These are phyloP conservation scores for Labroides dimidiatus DNA, from an alignment of 2,797 vertebrate genomes.

Conservation along the genomic window DNA sequence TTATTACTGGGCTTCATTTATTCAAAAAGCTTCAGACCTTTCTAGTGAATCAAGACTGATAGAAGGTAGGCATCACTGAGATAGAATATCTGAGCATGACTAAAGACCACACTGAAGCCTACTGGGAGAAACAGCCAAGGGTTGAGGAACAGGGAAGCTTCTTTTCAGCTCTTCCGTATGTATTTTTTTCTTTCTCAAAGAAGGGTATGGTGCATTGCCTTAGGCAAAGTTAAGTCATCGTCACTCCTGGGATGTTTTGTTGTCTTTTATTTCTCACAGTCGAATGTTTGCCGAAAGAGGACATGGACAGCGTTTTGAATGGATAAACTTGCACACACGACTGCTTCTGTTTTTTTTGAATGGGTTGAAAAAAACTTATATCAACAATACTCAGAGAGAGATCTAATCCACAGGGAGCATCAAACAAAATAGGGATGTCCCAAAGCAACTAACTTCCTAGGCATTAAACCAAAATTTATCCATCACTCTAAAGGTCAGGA, in stretches of 20 bases:
- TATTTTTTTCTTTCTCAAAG: background rate
- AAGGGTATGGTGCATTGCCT: conserved; percentile 26
- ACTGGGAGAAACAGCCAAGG: conserved; percentile 16
- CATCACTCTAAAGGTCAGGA: no score
- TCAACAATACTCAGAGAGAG: background rate
- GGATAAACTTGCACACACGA: conserved; percentile 1
- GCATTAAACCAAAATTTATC: no score
- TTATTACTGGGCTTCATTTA: conserved; percentile 74
- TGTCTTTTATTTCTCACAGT: conserved; percentile 6
- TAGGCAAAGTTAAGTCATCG: conserved; percentile 40
- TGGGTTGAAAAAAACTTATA: background rate
- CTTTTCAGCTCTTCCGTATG: conserved; percentile 4
- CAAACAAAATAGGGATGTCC: no score
- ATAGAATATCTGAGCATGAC: conserved; percentile 52
- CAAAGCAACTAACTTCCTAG: no score
- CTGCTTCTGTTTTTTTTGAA: background rate
- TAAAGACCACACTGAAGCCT: conserved; percentile 26
- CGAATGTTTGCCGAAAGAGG: conserved; percentile 5
- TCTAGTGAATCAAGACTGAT: conserved; percentile 74
- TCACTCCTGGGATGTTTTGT: conserved; percentile 10
- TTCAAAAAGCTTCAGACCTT: conserved; percentile 66
- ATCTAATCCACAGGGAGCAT: background rate
- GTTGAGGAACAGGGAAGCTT: conserved; percentile 10
- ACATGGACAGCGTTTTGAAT: conserved; percentile 3
- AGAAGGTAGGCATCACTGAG: conserved; percentile 57